Percentiles rank a stretch among this genome's conserved stretches.
These are phyloP conservation scores for Maconellicoccus hirsutus DNA, from an alignment of 1,140 invertebrate species.

Conservation along the genomic window DNA sequence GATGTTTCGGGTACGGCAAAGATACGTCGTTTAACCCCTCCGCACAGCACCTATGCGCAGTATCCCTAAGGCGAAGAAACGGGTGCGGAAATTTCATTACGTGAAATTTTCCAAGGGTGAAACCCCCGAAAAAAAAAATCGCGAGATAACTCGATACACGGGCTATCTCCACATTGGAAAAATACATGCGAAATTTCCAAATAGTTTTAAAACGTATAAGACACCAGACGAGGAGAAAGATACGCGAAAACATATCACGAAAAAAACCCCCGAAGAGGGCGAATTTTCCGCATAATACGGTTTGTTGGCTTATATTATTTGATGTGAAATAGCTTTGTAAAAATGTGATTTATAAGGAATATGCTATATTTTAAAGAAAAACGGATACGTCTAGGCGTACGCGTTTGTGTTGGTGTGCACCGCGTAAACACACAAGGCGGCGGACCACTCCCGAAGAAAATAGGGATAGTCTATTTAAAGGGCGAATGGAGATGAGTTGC, in stretches of 20 bases:
- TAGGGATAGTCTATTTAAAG: conserved; percentile 18
- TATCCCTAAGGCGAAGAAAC: too few species aligned
- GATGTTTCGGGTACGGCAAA: neutral
- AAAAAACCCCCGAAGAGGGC: neutral
- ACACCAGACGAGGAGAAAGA: neutral
- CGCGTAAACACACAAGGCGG: neutral
- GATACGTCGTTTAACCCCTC: neutral
- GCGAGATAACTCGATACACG: too few species aligned
- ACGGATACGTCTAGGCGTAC: neutral
- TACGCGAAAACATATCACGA: neutral
- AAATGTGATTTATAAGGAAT: conserved; percentile 17
- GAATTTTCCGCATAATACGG: conserved; percentile 21
- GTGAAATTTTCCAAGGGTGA: neutral
- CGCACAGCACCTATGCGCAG: neutral
- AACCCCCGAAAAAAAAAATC: neutral
- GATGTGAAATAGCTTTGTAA: conserved; percentile 22
- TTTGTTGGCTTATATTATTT: conserved; percentile 22
- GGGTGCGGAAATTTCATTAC: neutral
- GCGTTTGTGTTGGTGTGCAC: neutral
- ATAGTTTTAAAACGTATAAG: neutral
- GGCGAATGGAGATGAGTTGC: conserved; percentile 16
- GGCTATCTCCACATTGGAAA: neutral
- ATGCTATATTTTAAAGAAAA: conserved; percentile 15
- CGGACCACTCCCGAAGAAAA: neutral
- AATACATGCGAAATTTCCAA: neutral